Evolutionary conservation across 1,140 invertebrate species (phyloP).

Genomic region (Helicoverpa zea): DNA sequence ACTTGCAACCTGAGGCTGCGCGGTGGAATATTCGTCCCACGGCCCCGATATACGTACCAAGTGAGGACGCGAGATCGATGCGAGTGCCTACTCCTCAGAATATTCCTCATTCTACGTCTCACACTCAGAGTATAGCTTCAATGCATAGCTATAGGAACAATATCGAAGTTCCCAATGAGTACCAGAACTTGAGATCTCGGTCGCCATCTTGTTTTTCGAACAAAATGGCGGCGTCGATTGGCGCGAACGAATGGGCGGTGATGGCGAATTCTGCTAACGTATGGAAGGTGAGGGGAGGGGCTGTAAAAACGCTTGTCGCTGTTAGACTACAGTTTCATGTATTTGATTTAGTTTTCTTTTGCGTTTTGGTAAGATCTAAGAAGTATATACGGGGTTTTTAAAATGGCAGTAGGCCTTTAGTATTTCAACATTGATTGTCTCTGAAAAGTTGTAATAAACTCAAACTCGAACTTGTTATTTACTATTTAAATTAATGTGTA

Average conservation of each 20-base stretch:
- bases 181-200: constrained; percentile 83
- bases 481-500: too few relatives aligned
- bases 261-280: constrained; percentile 76
- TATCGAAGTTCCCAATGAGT: constrained; percentile 82
- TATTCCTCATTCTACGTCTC: constrained; percentile 81
- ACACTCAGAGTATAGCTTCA: constrained; percentile 82
- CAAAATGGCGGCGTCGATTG: constrained; percentile 83
- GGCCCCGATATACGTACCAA: constrained; percentile 83
- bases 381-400: neutral
- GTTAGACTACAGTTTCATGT: neutral
- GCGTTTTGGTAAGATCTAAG: constrained; percentile 79
- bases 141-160: constrained; percentile 86
- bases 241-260: constrained; percentile 83
- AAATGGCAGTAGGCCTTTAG: too few relatives aligned
- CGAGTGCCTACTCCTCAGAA: constrained; percentile 73
- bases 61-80: constrained; percentile 71
- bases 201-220: constrained; percentile 86
- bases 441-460: too few relatives aligned
- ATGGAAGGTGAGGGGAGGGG: constrained; percentile 86
- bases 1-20: constrained; percentile 78
- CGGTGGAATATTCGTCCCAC: constrained; percentile 79
- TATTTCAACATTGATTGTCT: too few relatives aligned
- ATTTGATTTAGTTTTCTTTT: constrained; percentile 51
- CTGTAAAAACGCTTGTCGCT: constrained; percentile 56
- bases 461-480: too few relatives aligned